Evolutionary conservation across 2,113 vertebrate species (phyloP), one percentile per base, ranked within the genome.

Genomic region (Lonchura striata): DNA sequence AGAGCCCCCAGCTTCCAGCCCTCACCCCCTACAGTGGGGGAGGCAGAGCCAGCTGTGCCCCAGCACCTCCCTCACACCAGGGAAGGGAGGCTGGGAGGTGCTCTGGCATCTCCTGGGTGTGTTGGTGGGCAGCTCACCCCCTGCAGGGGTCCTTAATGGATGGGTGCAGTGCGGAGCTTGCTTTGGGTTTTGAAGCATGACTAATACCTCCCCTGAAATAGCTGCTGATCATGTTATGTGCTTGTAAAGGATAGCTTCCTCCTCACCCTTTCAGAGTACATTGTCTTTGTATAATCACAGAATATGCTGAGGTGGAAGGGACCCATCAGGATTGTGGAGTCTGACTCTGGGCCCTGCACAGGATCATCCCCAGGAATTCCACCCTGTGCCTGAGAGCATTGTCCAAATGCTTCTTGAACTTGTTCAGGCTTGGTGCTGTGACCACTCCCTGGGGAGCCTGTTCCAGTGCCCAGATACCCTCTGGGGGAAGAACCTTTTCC

Each of bases 291-390:
- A 5, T 21, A 35, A 17, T 42, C 44, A 57, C 25, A 31, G 61
- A 57, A 42, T 9, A 14, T 5, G 21, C 20, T 42, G 35, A 35
- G 24, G 11, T 57, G 61, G 31, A 41, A 66, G 24, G 30, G 35
- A 49, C 30, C 23, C 31, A 21, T 11, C 24, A 57, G 60, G 35
- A 35, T 13, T 7, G 9, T 10, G 0, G 0, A 49, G 35, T n/a
- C 20, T 0, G 1, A 1, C 42, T 65, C 30, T 13, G 15, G 24
- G 50, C 20, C 15, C 70, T 41, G 52, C 35, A 30, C 42, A 37
- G 47, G 7, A 18, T 9, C 13, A 63, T 46, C 2, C 30, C 11
- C 44, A 86, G 7, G 10, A 59, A 17, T 50, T 16, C 6, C 31
- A 35, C 10, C 35, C 3, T 14, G 30, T 57, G 7, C 20, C 59